Base-by-base conservation (phyloP, 2,888 invertebrate genomes). In the Allacma fusca region DNA sequence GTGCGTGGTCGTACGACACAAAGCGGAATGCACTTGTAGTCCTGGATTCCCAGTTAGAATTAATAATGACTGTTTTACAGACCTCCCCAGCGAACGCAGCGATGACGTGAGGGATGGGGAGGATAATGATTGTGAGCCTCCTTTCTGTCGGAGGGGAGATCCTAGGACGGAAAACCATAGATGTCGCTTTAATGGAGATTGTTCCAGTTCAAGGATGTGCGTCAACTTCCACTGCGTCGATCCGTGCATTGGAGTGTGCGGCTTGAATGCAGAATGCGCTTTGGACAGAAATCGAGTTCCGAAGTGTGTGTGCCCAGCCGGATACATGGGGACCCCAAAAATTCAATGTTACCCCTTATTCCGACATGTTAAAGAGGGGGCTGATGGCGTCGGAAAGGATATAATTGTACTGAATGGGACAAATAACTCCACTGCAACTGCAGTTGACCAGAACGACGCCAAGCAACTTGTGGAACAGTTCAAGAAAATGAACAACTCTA, bases 41-140 rank as follows among this genome's bases (percentile, higher is more conserved):
- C 64, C 71, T 4, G 65, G 62, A 9, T 71, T 71, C 76, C 71
- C 71, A 4, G 9, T 71, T 19, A 24, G 76, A 13, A 40, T 77
- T 4, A 77, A 77, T 23, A 77, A 77, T 23, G 76, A 77, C 34
- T 77, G 76, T 28, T 77, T 28, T 44, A 43, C 28, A 19, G 70
- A 76, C 72, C 2, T 7, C 26, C 7, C 7, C 13, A n/a, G 23
- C 16, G 26, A 26, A 62, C 2, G 62, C 7, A 24, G 12, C 7
- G 62, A 62, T 26, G 24, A 4, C 4, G 2, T 12, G 19, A 16
- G 5, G 16, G 16, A 57, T 26, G 75, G 64, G 24, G 76, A n/a
- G n/a, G n/a, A n/a, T n/a, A n/a, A 76, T 5, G 59, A 34, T 4
- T 77, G 76, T 28, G 71, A 71, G 19, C 76, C 76, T 1, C 76